These are phyloP conservation scores for Menidia menidia DNA, from an alignment of 2,797 vertebrate genomes.

Conservation along the genomic window DNA sequence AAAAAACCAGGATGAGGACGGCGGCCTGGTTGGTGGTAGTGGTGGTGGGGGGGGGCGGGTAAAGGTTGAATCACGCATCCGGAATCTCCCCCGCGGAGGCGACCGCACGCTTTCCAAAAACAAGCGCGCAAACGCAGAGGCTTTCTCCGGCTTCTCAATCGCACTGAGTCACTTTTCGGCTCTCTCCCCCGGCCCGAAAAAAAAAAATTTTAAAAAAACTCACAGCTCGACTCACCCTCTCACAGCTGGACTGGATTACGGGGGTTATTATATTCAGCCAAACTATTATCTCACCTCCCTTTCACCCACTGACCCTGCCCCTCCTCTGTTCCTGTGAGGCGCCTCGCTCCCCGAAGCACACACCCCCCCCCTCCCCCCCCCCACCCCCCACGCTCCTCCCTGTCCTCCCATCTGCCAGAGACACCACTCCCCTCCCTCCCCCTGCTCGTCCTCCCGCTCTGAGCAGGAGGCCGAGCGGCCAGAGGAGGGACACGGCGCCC, in stretches of 20 bases:
- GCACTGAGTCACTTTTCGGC: constrained; percentile 29
- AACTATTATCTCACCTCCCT: constrained; percentile 82
- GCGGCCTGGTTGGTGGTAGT: constrained; percentile 27
- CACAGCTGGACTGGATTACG: constrained; percentile 80
- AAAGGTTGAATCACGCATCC: constrained; percentile 2
- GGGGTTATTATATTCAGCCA: constrained; percentile 73
- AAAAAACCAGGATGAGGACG: too few relatives aligned
- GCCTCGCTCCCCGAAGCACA: constrained; percentile 62
- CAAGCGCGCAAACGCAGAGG: constrained; percentile 13
- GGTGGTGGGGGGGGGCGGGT: constrained; percentile 2
- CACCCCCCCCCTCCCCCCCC: constrained; percentile 47
- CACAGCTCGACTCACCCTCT: constrained; percentile 49
- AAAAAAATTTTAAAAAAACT: constrained; percentile 8
- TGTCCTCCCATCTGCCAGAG: constrained; percentile 53
- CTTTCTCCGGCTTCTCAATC: constrained; percentile 37
- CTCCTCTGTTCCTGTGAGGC: constrained; percentile 77
- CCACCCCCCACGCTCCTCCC: constrained; percentile 54
- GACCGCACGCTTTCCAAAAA: constrained; percentile 8
- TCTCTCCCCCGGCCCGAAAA: constrained; percentile 14
- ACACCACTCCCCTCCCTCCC: constrained; percentile 28
- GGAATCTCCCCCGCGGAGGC: constrained; percentile 1
- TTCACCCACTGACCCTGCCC: constrained; percentile 77
- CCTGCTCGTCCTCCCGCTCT: constrained; percentile 28
- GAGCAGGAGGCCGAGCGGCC: constrained; percentile 74
- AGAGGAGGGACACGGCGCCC: constrained; percentile 48